Conservation (phyloP, 2,797 vertebrate species). For the Takifugu ocellatus region DNA sequence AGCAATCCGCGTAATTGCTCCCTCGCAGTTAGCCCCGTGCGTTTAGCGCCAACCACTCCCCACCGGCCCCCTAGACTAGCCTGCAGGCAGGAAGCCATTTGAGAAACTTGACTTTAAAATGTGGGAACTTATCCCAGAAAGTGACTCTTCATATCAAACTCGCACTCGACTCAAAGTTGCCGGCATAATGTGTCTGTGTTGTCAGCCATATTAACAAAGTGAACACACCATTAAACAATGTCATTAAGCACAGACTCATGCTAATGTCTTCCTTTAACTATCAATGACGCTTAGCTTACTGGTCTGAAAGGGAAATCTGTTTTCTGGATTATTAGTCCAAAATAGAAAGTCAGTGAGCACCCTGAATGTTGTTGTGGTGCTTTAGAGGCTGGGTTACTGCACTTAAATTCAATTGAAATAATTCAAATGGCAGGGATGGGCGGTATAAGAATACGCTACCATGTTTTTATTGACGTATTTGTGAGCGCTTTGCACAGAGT, state of each 20-base stretch:
- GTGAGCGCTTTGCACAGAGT: constrained; percentile 62
- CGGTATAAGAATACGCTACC: constrained; percentile 47
- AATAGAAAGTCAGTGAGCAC: constrained; percentile 70
- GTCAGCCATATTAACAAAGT: constrained; percentile 77
- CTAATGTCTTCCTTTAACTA: constrained; percentile 90
- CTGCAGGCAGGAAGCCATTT: constrained; percentile 42
- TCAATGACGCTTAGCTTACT: constrained; percentile 85
- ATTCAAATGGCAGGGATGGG: constrained; percentile 70
- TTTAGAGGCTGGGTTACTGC: constrained; percentile 58
- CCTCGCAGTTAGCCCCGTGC: constrained; percentile 11
- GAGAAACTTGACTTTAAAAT: constrained; percentile 46
- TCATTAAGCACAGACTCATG: constrained; percentile 90
- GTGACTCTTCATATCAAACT: constrained; percentile 64
- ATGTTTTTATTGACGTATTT: constrained; percentile 71
- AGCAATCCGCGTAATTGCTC: constrained; percentile 9
- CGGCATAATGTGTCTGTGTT: constrained; percentile 73
- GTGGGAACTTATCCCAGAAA: constrained; percentile 65
- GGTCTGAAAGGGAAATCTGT: constrained; percentile 88
- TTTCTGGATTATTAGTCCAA: constrained; percentile 79
- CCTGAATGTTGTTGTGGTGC: constrained; percentile 57
- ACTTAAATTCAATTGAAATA: constrained; percentile 77
- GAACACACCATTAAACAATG: constrained; percentile 83
- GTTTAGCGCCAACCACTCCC: constrained; percentile 26
- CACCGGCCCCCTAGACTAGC: constrained; percentile 36
- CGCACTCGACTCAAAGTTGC: constrained; percentile 66